phyloP scores from a whole-genome alignment of 23 tunicate species.

The Trididemnum nubilum region DNA sequence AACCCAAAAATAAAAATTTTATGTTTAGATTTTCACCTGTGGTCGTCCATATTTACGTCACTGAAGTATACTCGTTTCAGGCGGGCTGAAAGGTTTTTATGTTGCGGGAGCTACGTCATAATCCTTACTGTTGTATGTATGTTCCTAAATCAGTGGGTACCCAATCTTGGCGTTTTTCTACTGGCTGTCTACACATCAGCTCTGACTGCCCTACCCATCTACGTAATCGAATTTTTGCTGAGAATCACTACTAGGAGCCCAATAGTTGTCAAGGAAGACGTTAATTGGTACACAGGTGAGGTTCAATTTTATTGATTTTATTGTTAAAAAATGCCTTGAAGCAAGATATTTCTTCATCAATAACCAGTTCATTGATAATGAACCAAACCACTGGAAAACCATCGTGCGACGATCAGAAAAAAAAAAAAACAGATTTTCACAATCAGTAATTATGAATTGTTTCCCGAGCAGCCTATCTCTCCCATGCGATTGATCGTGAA shows the following conservation, averaged over 20 bases:
- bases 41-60: conserved; percentile 58
- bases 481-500: too few species aligned
- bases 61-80: conserved; percentile 71
- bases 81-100: conserved; percentile 50
- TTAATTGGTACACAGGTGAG: conserved; percentile 77
- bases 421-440: too few species aligned
- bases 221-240: conserved; percentile 45
- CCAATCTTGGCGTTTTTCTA: conserved; percentile 55
- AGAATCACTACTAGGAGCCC: conserved; percentile 33
- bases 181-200: conserved; percentile 65
- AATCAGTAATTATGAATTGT: too few species aligned
- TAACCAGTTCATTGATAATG: too few species aligned
- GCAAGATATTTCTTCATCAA: too few species aligned
- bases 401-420: too few species aligned
- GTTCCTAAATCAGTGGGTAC: conserved; percentile 33
- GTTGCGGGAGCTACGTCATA: conserved; percentile 38
- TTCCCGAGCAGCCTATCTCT: too few species aligned
- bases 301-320: neutral
- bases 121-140: conserved; percentile 28
- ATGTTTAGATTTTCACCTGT: conserved; percentile 71
- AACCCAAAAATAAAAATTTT: too few species aligned
- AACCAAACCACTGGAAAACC: too few species aligned
- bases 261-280: conserved; percentile 48
- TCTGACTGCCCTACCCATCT: conserved; percentile 49
- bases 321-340: too few species aligned